Percentiles rank a stretch among this genome's conserved stretches.
Evolutionary conservation across 2,797 vertebrate genomes (phyloP).

Genomic region (Manis pentadactyla): DNA sequence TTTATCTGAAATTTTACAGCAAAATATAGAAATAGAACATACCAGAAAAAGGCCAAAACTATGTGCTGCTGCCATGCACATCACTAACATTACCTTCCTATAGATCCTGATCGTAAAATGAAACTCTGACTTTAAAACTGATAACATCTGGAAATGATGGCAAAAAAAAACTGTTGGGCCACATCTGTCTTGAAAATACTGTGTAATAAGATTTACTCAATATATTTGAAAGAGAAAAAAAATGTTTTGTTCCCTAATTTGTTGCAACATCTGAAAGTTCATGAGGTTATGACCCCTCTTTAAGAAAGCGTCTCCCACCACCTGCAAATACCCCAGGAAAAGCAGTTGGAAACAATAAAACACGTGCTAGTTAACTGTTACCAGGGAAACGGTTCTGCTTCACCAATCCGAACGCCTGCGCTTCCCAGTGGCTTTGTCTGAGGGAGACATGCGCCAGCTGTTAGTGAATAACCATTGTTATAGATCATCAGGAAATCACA

Average conservation of each 20-base stretch:
- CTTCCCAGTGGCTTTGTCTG: constrained; percentile 89
- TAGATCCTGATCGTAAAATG: constrained; percentile 66
- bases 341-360: constrained; percentile 93
- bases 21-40: constrained; percentile 26
- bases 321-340: constrained; percentile 91
- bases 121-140: constrained; percentile 78
- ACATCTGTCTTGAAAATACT: constrained; percentile 85
- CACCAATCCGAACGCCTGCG: constrained; percentile 86
- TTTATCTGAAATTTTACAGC: constrained; percentile 38
- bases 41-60: neutral
- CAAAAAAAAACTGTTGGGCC: constrained; percentile 78
- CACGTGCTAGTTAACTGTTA: constrained; percentile 93
- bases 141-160: constrained; percentile 84
- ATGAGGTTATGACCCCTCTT: constrained; percentile 90
- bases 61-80: neutral
- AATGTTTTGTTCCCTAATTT: constrained; percentile 91
- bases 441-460: constrained; percentile 90
- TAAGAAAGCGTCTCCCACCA: constrained; percentile 88
- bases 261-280: constrained; percentile 92
- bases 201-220: constrained; percentile 89
- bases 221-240: constrained; percentile 85
- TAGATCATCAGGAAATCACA: constrained; percentile 87
- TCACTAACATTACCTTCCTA: constrained; percentile 28
- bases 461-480: constrained; percentile 89
- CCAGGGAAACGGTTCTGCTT: constrained; percentile 92